Percentiles rank a stretch among this genome's conserved stretches.
phyloP scores from a whole-genome alignment of 1,140 invertebrate genomes.

The Parapsyche elsis region DNA sequence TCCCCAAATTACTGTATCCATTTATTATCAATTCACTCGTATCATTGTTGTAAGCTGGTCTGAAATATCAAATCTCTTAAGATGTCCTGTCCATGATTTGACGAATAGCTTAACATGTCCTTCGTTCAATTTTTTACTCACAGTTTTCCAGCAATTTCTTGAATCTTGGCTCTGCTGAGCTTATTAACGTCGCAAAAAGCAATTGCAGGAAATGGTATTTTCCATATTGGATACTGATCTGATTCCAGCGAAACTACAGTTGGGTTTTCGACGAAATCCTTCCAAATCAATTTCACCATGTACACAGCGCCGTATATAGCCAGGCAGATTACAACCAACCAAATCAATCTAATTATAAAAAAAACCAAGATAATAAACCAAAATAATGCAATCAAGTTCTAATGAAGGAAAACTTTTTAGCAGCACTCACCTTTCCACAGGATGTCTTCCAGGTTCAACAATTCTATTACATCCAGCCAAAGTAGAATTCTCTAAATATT shows the following conservation, averaged over 20 bases:
- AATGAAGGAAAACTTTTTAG: background rate
- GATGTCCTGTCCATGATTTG: too few species aligned
- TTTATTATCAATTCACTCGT: background rate
- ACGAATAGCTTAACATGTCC: too few species aligned
- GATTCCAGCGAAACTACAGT: conserved; percentile 66
- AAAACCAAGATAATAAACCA: background rate
- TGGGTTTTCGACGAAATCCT: conserved; percentile 61
- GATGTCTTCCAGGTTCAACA: conserved; percentile 37
- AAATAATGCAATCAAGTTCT: background rate
- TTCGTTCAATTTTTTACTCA: conserved; percentile 2
- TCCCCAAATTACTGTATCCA: background rate
- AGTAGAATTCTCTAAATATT: conserved; percentile 46
- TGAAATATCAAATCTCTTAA: background rate
- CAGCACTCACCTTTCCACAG: conserved; percentile 34
- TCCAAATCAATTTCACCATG: conserved; percentile 58
- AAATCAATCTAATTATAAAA: conserved; percentile 32
- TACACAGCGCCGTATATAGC: conserved; percentile 51
- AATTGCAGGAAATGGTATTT: conserved; percentile 68
- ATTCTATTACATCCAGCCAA: conserved; percentile 40
- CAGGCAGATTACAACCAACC: conserved; percentile 34
- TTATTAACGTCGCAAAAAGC: conserved; percentile 69
- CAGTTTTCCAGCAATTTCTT: conserved; percentile 55
- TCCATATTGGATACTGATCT: conserved; percentile 63
- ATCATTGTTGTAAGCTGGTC: background rate
- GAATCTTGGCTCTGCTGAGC: conserved; percentile 63